Conservation (phyloP, 2,113 vertebrate genomes). For the Petromus typicus region DNA sequence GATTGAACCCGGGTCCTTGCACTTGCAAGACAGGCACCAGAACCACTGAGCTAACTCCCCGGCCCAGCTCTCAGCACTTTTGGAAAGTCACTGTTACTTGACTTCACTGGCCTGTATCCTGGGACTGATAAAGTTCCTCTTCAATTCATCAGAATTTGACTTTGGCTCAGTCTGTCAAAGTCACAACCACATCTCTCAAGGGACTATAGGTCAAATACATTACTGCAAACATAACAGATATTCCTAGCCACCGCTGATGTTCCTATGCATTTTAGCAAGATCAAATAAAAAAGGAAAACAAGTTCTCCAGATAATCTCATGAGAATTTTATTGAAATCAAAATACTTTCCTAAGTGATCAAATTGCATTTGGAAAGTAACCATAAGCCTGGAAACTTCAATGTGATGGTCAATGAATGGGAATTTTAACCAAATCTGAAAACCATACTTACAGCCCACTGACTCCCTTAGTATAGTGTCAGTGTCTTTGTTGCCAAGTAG, state of each 20-base stretch:
- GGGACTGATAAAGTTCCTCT: conserved; percentile 74
- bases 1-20: too few species aligned
- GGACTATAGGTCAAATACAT: conserved; percentile 72
- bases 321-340: conserved; percentile 55
- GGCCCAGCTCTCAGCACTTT: conserved; percentile 48
- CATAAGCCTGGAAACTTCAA: not conserved
- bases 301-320: conserved; percentile 3
- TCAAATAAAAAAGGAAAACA: conserved; percentile 40
- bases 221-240: conserved; percentile 48
- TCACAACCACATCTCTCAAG: conserved; percentile 67
- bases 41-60: too few species aligned
- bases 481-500: not conserved
- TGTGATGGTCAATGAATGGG: not conserved
- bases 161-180: conserved; percentile 72
- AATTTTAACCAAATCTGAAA: conserved; percentile 57
- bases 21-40: too few species aligned
- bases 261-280: not conserved
- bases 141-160: conserved; percentile 69
- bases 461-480: not conserved
- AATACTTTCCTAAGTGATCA: conserved; percentile 7
- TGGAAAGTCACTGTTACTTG: conserved; percentile 58
- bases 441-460: not conserved
- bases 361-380: conserved; percentile 41
- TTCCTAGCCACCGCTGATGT: conserved; percentile 18
- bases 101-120: conserved; percentile 47